These are phyloP conservation scores for Nebria brevicollis DNA, from an alignment of 2,888 invertebrate genomes.

Conservation along the genomic window DNA sequence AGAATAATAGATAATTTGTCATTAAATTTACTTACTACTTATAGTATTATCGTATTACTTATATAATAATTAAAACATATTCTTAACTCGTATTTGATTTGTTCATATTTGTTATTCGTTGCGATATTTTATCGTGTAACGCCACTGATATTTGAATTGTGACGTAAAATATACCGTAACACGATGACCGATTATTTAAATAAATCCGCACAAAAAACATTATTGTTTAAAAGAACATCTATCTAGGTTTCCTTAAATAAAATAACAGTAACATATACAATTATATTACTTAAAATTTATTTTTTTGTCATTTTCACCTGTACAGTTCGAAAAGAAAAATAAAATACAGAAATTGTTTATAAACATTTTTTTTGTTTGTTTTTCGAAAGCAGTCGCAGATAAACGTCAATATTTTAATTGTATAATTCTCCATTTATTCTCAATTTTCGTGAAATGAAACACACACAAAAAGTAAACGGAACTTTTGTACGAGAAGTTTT, in stretches of 20 bases:
- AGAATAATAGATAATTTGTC: no score
- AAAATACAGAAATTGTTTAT: constrained; percentile 9
- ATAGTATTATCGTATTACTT: no score
- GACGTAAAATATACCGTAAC: constrained; percentile 16
- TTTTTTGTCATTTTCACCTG: constrained; percentile 23
- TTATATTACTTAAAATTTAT: constrained; percentile 32
- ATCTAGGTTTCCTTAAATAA: neutral
- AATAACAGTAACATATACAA: constrained; percentile 9
- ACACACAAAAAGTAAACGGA: constrained; percentile 8
- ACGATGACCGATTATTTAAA: constrained; percentile 7
- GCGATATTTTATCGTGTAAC: neutral
- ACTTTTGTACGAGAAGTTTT: constrained; percentile 5
- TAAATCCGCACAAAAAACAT: neutral
- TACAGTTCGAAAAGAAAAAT: constrained; percentile 15
- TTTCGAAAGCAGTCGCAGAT: constrained; percentile 17
- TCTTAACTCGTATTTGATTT: no score
- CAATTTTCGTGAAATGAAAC: constrained; percentile 2
- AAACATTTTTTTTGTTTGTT: neutral
- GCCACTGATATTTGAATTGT: constrained; percentile 16
- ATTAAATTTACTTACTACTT: no score
- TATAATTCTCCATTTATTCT: constrained; percentile 15
- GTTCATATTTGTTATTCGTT: no score
- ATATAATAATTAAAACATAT: no score
- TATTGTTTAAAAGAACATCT: neutral
- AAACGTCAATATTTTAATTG: constrained; percentile 7